Evolutionary conservation across 1,140 invertebrate species (phyloP).

Genomic region (Lepidostoma basale): DNA sequence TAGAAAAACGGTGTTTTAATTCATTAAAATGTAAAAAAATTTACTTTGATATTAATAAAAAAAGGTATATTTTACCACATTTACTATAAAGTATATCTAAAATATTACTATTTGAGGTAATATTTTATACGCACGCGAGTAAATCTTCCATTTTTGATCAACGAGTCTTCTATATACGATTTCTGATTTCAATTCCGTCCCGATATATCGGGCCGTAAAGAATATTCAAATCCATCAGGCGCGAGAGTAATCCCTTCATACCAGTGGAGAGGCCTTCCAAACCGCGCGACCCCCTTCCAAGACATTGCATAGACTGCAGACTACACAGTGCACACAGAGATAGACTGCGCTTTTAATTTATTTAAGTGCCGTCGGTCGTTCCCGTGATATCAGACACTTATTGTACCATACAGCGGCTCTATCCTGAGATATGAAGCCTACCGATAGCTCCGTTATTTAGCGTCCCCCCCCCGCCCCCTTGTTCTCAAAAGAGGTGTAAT

Average conservation of each 20-base stretch:
- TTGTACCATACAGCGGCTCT: slow-evolving; percentile 14
- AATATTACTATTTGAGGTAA: no score
- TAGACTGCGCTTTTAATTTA: slow-evolving; percentile 43
- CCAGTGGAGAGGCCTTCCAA: slow-evolving; percentile 36
- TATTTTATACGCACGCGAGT: no score
- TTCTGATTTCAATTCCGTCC: slow-evolving; percentile 14
- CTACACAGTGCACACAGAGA: not conserved
- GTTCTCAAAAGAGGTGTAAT: slow-evolving; percentile 27
- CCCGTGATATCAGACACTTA: slow-evolving; percentile 38
- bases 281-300: slow-evolving; percentile 37
- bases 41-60: no score
- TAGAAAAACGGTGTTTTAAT: no score
- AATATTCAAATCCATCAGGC: slow-evolving; percentile 18
- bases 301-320: slow-evolving; percentile 12
- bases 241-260: slow-evolving; percentile 14
- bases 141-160: no score
- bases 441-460: slow-evolving; percentile 29
- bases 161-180: no score
- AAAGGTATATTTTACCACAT: no score
- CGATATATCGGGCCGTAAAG: not conserved
- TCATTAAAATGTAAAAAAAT: no score
- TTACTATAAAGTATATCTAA: no score
- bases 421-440: slow-evolving; percentile 26
- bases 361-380: slow-evolving; percentile 41
- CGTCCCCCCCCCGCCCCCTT: not conserved